Evolutionary conservation across 2,113 vertebrate species (phyloP).

Genomic region (Sturnus vulgaris): DNA sequence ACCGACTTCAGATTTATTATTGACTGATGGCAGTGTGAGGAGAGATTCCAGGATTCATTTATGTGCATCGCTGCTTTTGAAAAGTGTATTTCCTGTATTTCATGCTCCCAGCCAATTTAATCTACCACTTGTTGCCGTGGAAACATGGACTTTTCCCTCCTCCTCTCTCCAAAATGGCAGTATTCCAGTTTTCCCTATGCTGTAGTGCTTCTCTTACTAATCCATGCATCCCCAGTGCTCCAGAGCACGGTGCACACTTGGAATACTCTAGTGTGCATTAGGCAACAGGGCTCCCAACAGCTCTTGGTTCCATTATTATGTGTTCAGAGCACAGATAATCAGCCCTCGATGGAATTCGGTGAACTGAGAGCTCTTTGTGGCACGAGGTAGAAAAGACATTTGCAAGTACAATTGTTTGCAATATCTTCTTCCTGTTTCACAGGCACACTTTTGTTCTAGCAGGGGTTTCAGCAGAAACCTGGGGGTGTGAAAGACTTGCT

Average conservation of each 20-base stretch:
- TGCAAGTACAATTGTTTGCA: slow-evolving; percentile 38
- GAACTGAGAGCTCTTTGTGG: slow-evolving; percentile 45
- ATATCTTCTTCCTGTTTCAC: neutral
- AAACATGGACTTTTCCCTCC: neutral
- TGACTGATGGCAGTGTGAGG: neutral
- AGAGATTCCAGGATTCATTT: neutral
- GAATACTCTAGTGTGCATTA: neutral
- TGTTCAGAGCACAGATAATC: slow-evolving; percentile 22
- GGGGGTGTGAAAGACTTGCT: neutral
- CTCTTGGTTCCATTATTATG: neutral
- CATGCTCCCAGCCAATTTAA: neutral
- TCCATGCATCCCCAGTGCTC: neutral
- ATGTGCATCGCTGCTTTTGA: neutral
- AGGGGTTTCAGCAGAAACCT: neutral
- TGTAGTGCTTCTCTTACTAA: neutral
- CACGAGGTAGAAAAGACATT: slow-evolving; percentile 38
- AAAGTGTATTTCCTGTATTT: neutral
- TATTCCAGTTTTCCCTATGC: neutral
- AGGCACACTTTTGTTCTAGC: neutral
- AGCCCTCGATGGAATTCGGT: neutral
- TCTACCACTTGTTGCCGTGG: slow-evolving; percentile 56
- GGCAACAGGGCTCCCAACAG: neutral
- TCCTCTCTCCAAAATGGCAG: neutral
- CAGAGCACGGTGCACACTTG: neutral
- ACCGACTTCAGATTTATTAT: neutral